These are phyloP conservation scores for Acrossocheilus wenchowensis DNA, from an alignment of 2,797 vertebrate species.

Conservation along the genomic window DNA sequence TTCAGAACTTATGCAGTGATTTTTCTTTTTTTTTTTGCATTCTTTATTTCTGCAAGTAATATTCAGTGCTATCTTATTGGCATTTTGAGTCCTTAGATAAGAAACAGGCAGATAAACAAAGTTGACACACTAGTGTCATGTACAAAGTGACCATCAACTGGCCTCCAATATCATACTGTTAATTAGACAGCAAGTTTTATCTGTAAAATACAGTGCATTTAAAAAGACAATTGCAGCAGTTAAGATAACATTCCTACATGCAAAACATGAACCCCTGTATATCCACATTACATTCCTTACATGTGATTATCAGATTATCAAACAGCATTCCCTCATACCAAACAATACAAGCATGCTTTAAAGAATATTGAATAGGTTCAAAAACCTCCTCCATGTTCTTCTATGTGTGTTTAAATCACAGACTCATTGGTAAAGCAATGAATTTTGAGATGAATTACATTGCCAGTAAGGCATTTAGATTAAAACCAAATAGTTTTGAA, in stretches of 20 bases:
- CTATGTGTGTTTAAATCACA: conserved; percentile 27
- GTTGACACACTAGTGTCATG: conserved; percentile 46
- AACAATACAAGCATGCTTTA: conserved; percentile 64
- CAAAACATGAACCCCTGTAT: conserved; percentile 52
- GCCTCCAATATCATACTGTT: conserved; percentile 51
- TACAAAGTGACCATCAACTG: conserved; percentile 54
- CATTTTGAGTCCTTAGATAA: conserved; percentile 51
- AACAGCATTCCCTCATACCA: conserved; percentile 57
- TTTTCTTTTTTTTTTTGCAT: conserved; percentile 5
- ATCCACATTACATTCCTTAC: conserved; percentile 55
- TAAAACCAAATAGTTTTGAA: neutral
- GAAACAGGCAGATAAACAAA: conserved; percentile 63
- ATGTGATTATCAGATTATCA: conserved; percentile 49
- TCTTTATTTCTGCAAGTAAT: conserved; percentile 60
- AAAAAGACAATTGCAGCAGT: conserved; percentile 60
- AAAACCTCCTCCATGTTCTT: conserved; percentile 25
- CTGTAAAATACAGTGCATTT: conserved; percentile 59
- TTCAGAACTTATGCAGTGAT: neutral
- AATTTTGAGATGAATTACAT: conserved; percentile 8
- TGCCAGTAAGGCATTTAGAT: neutral
- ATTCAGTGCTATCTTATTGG: conserved; percentile 44
- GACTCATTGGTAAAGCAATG: conserved; percentile 5
- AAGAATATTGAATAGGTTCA: conserved; percentile 45
- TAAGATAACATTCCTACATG: conserved; percentile 65
- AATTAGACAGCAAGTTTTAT: conserved; percentile 52